These are phyloP conservation scores for Oscheius myriophilus DNA, from an alignment of 2,888 invertebrate species.

Conservation along the genomic window DNA sequence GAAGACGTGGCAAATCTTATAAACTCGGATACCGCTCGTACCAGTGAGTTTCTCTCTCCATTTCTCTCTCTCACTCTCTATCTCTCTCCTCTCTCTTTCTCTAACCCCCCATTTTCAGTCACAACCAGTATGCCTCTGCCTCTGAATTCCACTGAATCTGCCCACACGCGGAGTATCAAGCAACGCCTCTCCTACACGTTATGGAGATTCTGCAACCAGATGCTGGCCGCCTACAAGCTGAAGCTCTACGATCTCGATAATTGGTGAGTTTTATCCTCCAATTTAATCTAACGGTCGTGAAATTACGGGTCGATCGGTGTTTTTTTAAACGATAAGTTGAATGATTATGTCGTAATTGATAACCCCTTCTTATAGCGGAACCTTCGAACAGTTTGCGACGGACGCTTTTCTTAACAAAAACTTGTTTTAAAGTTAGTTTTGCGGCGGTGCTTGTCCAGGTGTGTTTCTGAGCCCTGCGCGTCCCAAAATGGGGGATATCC, in stretches of 20 bases:
- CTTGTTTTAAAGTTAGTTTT: too few relatives aligned
- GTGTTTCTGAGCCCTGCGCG: too few relatives aligned
- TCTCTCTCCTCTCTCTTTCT: background rate
- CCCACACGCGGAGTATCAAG: background rate
- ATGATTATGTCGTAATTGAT: too few relatives aligned
- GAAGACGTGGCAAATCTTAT: conserved; percentile 40
- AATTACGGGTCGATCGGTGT: too few relatives aligned
- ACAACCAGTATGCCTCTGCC: conserved; percentile 14
- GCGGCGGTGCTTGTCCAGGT: too few relatives aligned
- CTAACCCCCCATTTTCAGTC: conserved; percentile 22
- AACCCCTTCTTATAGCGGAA: too few relatives aligned
- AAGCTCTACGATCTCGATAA: conserved; percentile 80
- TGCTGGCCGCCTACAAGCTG: conserved; percentile 77
- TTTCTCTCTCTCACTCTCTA: too few relatives aligned
- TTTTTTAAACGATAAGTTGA: too few relatives aligned
- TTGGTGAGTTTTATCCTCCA: conserved; percentile 74
- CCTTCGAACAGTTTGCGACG: too few relatives aligned
- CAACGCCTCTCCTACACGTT: conserved; percentile 18
- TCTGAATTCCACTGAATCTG: conserved; percentile 2
- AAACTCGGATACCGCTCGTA: conserved; percentile 30
- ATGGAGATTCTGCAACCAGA: conserved; percentile 80
- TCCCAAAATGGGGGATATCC: too few relatives aligned
- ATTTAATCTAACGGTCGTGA: too few relatives aligned
- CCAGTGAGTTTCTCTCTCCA: conserved; percentile 9
- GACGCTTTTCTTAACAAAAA: too few relatives aligned